phyloP scores from a whole-genome alignment of 2,113 vertebrate genomes.

The Salvator merianae region DNA sequence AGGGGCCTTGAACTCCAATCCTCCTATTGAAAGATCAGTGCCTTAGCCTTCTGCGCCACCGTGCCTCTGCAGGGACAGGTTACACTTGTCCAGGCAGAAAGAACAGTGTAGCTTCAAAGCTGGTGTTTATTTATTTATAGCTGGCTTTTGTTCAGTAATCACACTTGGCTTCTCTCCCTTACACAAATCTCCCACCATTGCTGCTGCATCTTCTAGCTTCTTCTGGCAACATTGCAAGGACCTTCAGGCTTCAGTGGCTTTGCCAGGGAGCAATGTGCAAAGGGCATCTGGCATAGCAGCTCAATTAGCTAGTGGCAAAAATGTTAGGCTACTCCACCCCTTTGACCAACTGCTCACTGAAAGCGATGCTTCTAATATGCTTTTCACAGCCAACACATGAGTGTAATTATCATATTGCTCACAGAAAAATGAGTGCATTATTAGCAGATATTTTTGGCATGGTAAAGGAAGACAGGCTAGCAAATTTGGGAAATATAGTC shows the following conservation, averaged over 20 bases:
- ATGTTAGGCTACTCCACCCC: background rate
- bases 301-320: background rate
- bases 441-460: background rate
- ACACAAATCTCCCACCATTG: background rate
- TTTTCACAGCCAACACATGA: background rate
- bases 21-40: too few relatives aligned
- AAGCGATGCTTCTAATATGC: background rate
- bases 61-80: background rate
- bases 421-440: background rate
- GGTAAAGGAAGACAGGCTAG: background rate
- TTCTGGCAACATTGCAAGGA: background rate
- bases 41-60: too few relatives aligned
- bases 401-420: background rate
- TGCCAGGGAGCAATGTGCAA: background rate
- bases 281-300: fast-evolving
- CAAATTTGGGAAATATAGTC: background rate
- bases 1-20: too few relatives aligned
- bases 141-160: background rate
- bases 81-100: background rate
- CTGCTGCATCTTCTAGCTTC: background rate
- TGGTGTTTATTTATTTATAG: background rate
- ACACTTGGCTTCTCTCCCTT: background rate
- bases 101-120: background rate
- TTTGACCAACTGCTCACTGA: background rate
- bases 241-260: slow-evolving; percentile 12